phyloP scores from a whole-genome alignment of 2,797 vertebrate genomes.

The Clarias pachynema region DNA sequence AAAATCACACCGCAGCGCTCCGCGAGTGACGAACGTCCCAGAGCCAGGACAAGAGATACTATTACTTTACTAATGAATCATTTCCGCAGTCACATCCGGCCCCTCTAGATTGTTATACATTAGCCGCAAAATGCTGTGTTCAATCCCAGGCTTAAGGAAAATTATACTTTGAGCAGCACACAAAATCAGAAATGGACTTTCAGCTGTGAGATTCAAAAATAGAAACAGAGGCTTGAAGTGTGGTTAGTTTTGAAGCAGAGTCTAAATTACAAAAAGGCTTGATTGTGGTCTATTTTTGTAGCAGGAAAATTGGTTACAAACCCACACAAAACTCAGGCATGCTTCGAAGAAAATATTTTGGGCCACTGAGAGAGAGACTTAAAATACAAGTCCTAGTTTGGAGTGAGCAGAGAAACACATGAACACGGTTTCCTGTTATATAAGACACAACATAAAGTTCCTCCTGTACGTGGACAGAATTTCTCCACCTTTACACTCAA shows the following conservation, averaged over 20 bases:
- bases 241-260: conserved; percentile 35
- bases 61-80: conserved; percentile 54
- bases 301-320: conserved; percentile 41
- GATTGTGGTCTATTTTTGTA: conserved; percentile 39
- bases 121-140: conserved; percentile 32
- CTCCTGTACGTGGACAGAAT: neutral
- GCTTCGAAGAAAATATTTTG: conserved; percentile 22
- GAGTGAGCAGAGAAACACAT: neutral
- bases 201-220: conserved; percentile 35
- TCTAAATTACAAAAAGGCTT: conserved; percentile 42
- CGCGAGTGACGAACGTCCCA: conserved; percentile 15
- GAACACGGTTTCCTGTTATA: neutral
- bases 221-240: conserved; percentile 29
- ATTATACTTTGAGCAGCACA: conserved; percentile 16
- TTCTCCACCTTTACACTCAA: neutral
- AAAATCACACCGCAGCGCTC: conserved; percentile 27
- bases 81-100: conserved; percentile 51
- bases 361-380: neutral
- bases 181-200: conserved; percentile 47
- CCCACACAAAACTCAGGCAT: conserved; percentile 40
- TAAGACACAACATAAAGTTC: neutral
- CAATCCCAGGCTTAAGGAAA: conserved; percentile 24
- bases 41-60: conserved; percentile 42
- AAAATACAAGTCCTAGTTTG: conserved; percentile 13
- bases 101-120: conserved; percentile 48